These are phyloP conservation scores for Rhaphigaster nebulosa DNA, from an alignment of 2,888 invertebrate species.

Conservation along the genomic window DNA sequence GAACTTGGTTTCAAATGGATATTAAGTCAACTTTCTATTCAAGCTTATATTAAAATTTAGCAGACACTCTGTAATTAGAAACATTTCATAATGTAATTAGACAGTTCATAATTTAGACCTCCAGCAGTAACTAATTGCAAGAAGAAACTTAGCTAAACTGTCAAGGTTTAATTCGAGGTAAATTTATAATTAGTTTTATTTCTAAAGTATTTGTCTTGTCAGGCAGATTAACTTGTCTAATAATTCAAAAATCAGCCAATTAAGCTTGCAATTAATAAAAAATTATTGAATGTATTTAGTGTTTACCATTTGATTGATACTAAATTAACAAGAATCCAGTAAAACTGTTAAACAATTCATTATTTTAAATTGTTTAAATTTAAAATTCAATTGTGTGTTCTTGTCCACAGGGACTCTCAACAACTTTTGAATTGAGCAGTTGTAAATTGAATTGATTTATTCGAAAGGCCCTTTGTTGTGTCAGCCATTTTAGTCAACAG, in stretches of 20 bases:
- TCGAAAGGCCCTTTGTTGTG: neutral
- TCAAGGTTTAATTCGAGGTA: no score
- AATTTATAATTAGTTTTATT: no score
- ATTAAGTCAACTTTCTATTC: no score
- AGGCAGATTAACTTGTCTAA: neutral
- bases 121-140: no score
- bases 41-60: no score
- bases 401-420: neutral
- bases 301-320: neutral
- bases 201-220: neutral
- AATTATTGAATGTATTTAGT: neutral
- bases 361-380: neutral
- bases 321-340: neutral
- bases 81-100: no score
- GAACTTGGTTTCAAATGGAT: no score
- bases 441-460: conserved; percentile 5
- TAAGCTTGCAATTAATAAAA: neutral
- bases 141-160: no score
- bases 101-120: no score
- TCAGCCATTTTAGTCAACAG: neutral
- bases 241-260: neutral
- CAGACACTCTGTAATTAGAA: no score
- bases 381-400: neutral
- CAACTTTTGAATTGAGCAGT: conserved; percentile 1
- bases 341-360: neutral